Percentiles rank a stretch among this genome's conserved stretches.
Conservation (phyloP, 1,140 invertebrate genomes). For the Camponotus floridanus region DNA sequence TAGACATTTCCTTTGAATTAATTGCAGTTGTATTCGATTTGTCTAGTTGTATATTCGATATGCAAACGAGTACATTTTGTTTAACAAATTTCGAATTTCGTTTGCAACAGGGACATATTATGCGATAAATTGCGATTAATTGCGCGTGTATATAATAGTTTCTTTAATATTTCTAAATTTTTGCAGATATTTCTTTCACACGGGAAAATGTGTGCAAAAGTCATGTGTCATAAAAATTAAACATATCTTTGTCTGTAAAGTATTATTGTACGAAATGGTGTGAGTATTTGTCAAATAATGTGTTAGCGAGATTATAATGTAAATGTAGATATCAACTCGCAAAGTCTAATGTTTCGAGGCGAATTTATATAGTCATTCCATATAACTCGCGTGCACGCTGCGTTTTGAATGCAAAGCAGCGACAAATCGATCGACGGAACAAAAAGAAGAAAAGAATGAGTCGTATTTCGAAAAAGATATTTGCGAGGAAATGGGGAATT, state of each 20-base stretch:
- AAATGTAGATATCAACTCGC: slow-evolving; percentile 43
- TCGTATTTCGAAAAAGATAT: background rate
- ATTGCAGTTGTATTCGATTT: slow-evolving; percentile 43
- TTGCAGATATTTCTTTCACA: background rate
- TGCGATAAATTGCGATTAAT: background rate
- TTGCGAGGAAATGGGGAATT: background rate
- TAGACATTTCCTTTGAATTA: slow-evolving; percentile 62
- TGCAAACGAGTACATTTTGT: slow-evolving; percentile 7
- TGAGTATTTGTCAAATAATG: slow-evolving; percentile 48
- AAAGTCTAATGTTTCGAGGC: background rate
- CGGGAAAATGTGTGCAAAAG: background rate
- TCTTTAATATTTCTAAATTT: background rate
- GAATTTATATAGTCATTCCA: slow-evolving; percentile 48
- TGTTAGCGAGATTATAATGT: background rate
- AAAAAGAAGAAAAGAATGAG: background rate
- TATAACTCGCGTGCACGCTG: slow-evolving; percentile 35
- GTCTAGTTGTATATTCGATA: background rate
- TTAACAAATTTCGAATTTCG: slow-evolving; percentile 26
- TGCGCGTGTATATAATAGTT: background rate
- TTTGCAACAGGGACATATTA: background rate
- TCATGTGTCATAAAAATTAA: slow-evolving; percentile 17
- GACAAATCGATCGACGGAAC: slow-evolving; percentile 37
- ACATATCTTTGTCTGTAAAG: background rate
- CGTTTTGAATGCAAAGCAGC: slow-evolving; percentile 47
- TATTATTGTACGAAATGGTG: slow-evolving; percentile 14